Base-by-base conservation (phyloP, 2,888 invertebrate genomes). In the Gasteruption jaculator region DNA sequence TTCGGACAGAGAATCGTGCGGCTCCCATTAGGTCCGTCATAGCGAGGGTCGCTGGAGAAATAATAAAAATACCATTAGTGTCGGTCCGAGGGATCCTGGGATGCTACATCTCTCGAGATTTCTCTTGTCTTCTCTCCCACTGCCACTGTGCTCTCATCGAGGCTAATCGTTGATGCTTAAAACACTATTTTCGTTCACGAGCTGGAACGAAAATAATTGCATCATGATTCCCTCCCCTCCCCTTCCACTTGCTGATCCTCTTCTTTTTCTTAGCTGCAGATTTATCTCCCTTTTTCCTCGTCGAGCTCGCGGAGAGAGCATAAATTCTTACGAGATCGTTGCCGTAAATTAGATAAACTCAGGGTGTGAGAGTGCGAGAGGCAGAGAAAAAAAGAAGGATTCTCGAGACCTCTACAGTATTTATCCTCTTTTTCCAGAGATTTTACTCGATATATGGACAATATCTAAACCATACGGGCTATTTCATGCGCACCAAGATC, bases 41-140 rank as follows among this genome's bases (percentile, higher is more conserved):
- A n/a, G n/a, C n/a, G n/a, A 38, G 49, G 43, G 48, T 43, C 49
- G 45, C 44, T 46, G 48, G 59, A 61, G 61, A 69, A 65, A 70
- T 69, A 65, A 68, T 70, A 70, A 70, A 69, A 70, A 64, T 68
- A 61, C 68, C 66, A 68, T 69, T 70, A 68, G 64, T 62, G 66
- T 61, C 58, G 53, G n/a, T n/a, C n/a, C n/a, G n/a, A n/a, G n/a
- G n/a, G n/a, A n/a, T n/a, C n/a, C 41, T 50, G 47, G 46, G 44
- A 50, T 47, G 43, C 44, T 44, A 44, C 43, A 46, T 44, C 39
- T 40, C 22, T 27, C 36, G 11, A 39, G 29, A 31, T 26, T 29
- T 45, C 34, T 44, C 44, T 41, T 41, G 37, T 37, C 42, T 39
- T 46, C 46, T 48, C 54, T 52, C 54, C 57, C 54, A 56, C 54